Percentiles rank a stretch among this genome's conserved stretches.
phyloP scores from a whole-genome alignment of 2,888 invertebrate species.

The Xylocampa areola region DNA sequence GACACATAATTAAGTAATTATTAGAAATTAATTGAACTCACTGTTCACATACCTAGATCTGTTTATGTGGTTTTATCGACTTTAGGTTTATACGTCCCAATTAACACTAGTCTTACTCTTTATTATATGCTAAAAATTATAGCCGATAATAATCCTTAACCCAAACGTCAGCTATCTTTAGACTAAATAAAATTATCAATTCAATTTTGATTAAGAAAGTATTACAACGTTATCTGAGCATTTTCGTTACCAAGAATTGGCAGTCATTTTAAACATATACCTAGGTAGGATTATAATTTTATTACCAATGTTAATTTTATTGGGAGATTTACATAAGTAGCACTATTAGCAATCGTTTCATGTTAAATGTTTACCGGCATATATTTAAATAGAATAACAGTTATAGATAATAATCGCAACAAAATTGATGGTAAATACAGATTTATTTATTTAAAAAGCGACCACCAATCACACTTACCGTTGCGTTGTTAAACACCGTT shows the following conservation, averaged over 20 bases:
- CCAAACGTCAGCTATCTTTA: constrained; percentile 29
- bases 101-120: constrained; percentile 15
- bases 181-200: constrained; percentile 40
- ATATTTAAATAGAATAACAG: background rate
- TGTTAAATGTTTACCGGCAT: background rate
- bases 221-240: constrained; percentile 29
- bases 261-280: constrained; percentile 8
- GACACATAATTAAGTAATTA: too few relatives aligned
- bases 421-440: too few relatives aligned
- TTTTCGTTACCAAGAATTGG: constrained; percentile 14
- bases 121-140: constrained; percentile 8
- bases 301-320: too few relatives aligned
- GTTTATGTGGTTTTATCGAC: too few relatives aligned
- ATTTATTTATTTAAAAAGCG: too few relatives aligned
- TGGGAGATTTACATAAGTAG: too few relatives aligned
- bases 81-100: constrained; percentile 17
- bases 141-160: constrained; percentile 8
- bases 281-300: background rate
- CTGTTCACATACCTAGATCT: too few relatives aligned
- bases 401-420: constrained; percentile 7
- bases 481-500: constrained; percentile 46
- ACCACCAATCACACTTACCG: constrained; percentile 42
- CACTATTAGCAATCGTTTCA: constrained; percentile 1
- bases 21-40: too few relatives aligned
- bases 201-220: constrained; percentile 37